phyloP scores from a whole-genome alignment of 2,888 invertebrate species.

The Drosophila meridiana region DNA sequence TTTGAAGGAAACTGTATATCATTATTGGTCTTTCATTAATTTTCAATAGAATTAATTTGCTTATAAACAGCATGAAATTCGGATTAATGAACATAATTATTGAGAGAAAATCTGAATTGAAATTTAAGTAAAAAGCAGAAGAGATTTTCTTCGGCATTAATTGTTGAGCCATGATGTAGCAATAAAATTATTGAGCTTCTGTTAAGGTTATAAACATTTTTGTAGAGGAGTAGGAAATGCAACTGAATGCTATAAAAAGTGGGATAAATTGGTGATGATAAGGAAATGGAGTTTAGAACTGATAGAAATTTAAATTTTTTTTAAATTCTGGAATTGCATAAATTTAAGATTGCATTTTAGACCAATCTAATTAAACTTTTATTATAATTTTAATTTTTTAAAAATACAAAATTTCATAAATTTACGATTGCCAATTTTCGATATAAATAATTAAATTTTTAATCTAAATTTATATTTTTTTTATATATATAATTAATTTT shows the following conservation, averaged over 20 bases:
- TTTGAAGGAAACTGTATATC: conserved; percentile 26
- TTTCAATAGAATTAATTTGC: conserved; percentile 18
- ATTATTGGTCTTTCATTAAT: conserved; percentile 21
- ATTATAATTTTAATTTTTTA: too few relatives aligned
- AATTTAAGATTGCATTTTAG: too few relatives aligned
- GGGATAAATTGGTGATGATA: not conserved
- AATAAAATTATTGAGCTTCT: not conserved
- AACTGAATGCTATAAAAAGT: not conserved
- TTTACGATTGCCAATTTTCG: too few relatives aligned
- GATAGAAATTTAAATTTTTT: not conserved
- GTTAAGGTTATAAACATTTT: not conserved
- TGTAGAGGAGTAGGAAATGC: not conserved
- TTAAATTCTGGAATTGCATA: too few relatives aligned
- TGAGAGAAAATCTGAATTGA: conserved; percentile 12
- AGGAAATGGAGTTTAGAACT: not conserved
- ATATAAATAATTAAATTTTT: too few relatives aligned
- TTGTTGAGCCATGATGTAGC: conserved; percentile 19
- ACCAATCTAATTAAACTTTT: too few relatives aligned
- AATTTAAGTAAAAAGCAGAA: conserved; percentile 14
- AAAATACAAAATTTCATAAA: too few relatives aligned
- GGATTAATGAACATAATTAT: conserved; percentile 34
- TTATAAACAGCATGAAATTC: conserved; percentile 34
- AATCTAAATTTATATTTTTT: too few relatives aligned
- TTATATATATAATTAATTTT: too few relatives aligned
- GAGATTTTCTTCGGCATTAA: conserved; percentile 16